A percentile compares a stretch with the other conserved stretches of the same genome.
Evolutionary conservation across 1,140 invertebrate species (phyloP).

Genomic region (Ericerus pela): DNA sequence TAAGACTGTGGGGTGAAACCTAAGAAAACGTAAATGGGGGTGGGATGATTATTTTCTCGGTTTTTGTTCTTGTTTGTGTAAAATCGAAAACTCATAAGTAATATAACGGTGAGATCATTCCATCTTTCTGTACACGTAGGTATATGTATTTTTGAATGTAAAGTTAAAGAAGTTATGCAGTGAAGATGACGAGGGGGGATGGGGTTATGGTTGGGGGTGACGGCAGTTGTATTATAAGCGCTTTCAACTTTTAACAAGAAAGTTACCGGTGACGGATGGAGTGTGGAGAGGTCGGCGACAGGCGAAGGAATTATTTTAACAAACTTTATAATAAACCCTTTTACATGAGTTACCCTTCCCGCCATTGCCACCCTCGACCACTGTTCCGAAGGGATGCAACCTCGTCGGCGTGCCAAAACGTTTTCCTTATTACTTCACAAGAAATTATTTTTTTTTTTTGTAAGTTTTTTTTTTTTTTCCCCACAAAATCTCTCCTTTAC

Average conservation of each 20-base stretch:
- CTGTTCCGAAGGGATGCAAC: no score
- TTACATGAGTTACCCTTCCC: neutral
- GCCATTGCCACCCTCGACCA: neutral
- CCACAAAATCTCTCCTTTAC: neutral
- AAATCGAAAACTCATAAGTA: slow-evolving; percentile 12
- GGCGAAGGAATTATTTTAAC: slow-evolving; percentile 6
- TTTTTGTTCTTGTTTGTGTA: slow-evolving; percentile 6
- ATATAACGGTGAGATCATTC: slow-evolving; percentile 6
- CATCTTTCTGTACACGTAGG: neutral
- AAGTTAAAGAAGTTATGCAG: no score
- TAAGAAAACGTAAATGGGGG: no score
- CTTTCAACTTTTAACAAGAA: slow-evolving; percentile 8
- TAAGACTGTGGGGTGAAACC: no score
- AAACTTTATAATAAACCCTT: slow-evolving; percentile 12
- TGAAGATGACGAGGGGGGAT: no score
- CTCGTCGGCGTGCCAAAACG: no score
- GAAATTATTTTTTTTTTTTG: neutral
- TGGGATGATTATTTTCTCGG: no score
- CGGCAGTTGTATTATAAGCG: neutral
- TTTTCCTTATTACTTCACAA: no score
- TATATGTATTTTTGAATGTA: no score
- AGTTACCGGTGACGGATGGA: no score
- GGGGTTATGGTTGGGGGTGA: no score
- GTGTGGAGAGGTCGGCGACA: neutral
- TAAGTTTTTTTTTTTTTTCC: neutral